These are phyloP conservation scores for Ctenoplectra terminalis DNA, from an alignment of 1,140 invertebrate species.

Conservation along the genomic window DNA sequence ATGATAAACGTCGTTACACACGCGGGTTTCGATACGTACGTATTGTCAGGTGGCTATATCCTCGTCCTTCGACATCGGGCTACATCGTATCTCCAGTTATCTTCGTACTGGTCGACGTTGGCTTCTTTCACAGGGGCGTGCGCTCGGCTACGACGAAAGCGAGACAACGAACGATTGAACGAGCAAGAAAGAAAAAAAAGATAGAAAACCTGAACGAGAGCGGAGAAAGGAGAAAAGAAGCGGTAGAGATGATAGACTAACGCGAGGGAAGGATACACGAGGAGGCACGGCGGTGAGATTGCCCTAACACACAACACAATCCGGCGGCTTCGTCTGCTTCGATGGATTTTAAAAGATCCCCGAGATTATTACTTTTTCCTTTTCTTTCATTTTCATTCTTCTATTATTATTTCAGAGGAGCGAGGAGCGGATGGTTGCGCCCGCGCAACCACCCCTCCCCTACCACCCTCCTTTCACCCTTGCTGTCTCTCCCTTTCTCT, in stretches of 20 bases:
- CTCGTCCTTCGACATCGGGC: slow-evolving; percentile 1
- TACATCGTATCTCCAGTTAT: slow-evolving; percentile 27
- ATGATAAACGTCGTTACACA: slow-evolving; percentile 31
- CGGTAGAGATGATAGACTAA: slow-evolving; percentile 48
- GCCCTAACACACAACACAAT: slow-evolving; percentile 80
- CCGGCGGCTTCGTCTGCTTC: slow-evolving; percentile 80
- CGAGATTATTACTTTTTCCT: slow-evolving; percentile 83
- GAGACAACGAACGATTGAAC: slow-evolving; percentile 17
- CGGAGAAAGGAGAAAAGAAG: too few species aligned
- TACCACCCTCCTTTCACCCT: background rate
- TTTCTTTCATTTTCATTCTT: slow-evolving; percentile 80
- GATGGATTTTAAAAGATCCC: slow-evolving; percentile 83
- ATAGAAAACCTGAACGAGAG: slow-evolving; percentile 36
- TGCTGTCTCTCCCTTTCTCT: background rate
- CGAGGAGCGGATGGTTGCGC: slow-evolving; percentile 64
- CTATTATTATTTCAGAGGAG: slow-evolving; percentile 81
- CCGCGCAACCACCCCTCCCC: slow-evolving; percentile 42
- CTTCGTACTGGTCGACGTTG: slow-evolving; percentile 15
- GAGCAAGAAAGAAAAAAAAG: slow-evolving; percentile 27
- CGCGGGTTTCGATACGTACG: slow-evolving; percentile 1
- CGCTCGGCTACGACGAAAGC: slow-evolving; percentile 8
- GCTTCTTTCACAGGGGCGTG: slow-evolving; percentile 49
- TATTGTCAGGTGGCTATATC: slow-evolving; percentile 31
- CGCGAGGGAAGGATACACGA: slow-evolving; percentile 22
- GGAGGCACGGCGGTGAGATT: slow-evolving; percentile 56